These are phyloP conservation scores for Heliconius charithonia DNA, from an alignment of 2,888 invertebrate genomes.

Conservation along the genomic window DNA sequence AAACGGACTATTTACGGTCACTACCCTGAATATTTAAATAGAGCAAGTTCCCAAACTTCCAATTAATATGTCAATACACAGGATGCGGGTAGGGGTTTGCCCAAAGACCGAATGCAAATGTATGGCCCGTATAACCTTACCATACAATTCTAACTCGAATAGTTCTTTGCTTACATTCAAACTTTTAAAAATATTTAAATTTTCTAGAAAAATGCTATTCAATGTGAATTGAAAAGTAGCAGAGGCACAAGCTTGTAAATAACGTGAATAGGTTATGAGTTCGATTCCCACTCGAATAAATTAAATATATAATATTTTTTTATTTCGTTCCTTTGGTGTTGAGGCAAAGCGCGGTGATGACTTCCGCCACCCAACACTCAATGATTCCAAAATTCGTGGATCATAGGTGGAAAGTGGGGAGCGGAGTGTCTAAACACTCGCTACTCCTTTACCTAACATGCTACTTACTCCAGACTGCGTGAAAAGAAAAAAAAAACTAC, in stretches of 20 bases:
- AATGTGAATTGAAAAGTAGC: slow-evolving; percentile 8
- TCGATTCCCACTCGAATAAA: neutral
- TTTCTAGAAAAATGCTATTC: slow-evolving; percentile 15
- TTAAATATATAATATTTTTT: no score
- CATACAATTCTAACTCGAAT: slow-evolving; percentile 31
- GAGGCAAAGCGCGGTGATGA: no score
- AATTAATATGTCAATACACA: slow-evolving; percentile 45
- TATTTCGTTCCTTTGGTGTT: no score
- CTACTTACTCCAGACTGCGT: no score
- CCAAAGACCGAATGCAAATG: slow-evolving; percentile 46
- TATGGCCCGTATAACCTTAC: slow-evolving; percentile 39
- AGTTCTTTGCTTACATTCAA: slow-evolving; percentile 36
- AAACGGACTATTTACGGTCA: slow-evolving; percentile 11
- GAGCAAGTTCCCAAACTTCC: slow-evolving; percentile 39
- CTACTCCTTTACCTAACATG: no score
- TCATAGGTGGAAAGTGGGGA: no score
- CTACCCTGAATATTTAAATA: slow-evolving; percentile 33
- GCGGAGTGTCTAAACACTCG: no score
- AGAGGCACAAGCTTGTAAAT: neutral
- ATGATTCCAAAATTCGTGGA: no score
- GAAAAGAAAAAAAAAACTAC: no score
- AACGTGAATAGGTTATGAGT: neutral
- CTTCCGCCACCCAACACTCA: no score
- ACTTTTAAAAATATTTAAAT: slow-evolving; percentile 34
- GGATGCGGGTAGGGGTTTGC: slow-evolving; percentile 43